Base-by-base conservation (phyloP, 2,797 vertebrate species). In the Hydrolagus colliei region DNA sequence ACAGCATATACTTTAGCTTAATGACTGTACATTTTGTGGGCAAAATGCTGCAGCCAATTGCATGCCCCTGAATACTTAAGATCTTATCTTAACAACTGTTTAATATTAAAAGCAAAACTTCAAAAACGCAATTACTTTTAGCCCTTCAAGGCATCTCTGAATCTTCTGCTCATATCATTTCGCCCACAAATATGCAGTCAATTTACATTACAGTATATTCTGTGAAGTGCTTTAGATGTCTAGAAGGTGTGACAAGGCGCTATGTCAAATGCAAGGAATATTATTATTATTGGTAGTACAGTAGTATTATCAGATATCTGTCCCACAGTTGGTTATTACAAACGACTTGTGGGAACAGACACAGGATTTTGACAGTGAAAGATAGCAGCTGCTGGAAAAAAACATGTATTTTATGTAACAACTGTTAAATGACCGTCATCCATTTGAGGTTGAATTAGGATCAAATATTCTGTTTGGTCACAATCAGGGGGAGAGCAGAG, bases 301-400 rank as follows among this genome's bases (percentile, higher is more conserved):
- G 27, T 27, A 65, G 67, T 35, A 35, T 4, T 13, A 82, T 67
- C 63, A 67, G 22, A 82, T 82, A 68, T 82, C 63, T 82, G 63
- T 32, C 32, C 0, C 9, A 32, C 35, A 41, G 62, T 82, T 16
- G 6, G 27, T 82, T 82, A 16, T 7, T 9, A 82, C 77, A 82
- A 8, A 82, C 67, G 14, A 35, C 78, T 68, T 13, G 13, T 35
- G 86, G 89, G 88, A 88, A 88, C 88, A 78, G 89, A 86, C 86
- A 87, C 86, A 87, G 88, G 90, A 88, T 87, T 88, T 91, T 90
- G 92, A 92, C 92, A 90, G 91, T 94, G 93, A 95, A 93, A 95
- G 90, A 94, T 90, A 93, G 92, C 94, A 95, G 94, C 95, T 95
- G 94, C 94, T 94, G 93, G 93, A 93, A 85, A 77, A 86, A 87